Evolutionary conservation across 2,113 vertebrate genomes (phyloP).

Genomic region (Clarias magur): DNA sequence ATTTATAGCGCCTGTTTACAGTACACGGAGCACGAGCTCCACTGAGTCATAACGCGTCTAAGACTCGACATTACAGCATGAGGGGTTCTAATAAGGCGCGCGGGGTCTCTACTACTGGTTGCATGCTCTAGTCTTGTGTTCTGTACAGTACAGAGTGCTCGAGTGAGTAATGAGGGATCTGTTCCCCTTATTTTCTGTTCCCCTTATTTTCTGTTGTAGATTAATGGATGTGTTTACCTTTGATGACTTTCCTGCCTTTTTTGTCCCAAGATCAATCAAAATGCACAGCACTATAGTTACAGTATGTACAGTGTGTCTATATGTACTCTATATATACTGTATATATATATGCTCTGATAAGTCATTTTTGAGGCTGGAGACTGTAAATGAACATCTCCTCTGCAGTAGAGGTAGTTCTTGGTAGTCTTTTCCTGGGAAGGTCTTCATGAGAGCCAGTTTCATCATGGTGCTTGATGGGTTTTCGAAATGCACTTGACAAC

Average conservation of each 20-base stretch:
- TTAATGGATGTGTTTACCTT: background rate
- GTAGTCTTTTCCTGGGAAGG: too few species aligned
- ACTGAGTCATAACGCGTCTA: background rate
- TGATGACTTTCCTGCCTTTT: background rate
- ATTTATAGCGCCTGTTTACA: background rate
- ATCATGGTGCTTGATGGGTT: too few species aligned
- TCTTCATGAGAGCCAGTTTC: too few species aligned
- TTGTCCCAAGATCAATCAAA: too few species aligned
- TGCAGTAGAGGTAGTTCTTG: too few species aligned
- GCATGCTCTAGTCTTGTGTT: background rate
- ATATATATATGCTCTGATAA: background rate
- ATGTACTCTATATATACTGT: background rate
- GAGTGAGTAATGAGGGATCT: background rate
- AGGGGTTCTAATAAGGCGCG: background rate
- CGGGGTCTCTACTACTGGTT: background rate
- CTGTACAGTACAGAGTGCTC: background rate
- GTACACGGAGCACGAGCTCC: background rate
- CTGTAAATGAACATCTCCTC: too few species aligned
- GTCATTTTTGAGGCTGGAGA: too few species aligned
- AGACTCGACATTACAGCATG: background rate
- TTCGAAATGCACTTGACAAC: too few species aligned
- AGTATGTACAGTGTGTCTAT: too few species aligned
- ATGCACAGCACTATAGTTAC: too few species aligned
- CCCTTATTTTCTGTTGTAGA: too few species aligned
- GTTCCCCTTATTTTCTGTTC: background rate